These are phyloP conservation scores for Synanthedon myopaeformis DNA, from an alignment of 2,888 invertebrate species.

Conservation along the genomic window DNA sequence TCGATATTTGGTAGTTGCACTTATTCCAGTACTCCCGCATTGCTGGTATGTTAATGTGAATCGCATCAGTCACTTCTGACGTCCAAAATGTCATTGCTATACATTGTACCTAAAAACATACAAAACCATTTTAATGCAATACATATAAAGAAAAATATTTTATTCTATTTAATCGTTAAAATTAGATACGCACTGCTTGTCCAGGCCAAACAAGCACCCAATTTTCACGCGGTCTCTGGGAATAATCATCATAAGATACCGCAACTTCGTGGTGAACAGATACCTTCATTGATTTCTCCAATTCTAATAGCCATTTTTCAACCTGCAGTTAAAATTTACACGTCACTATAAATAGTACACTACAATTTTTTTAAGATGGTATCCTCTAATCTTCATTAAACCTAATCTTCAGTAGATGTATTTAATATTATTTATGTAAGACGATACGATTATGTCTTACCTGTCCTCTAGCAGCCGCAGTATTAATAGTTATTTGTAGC, in stretches of 20 bases:
- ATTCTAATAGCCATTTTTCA: slow-evolving; percentile 93
- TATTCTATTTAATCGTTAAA: not conserved
- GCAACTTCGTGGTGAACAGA: slow-evolving; percentile 81
- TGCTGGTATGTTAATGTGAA: slow-evolving; percentile 68
- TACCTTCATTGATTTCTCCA: slow-evolving; percentile 88
- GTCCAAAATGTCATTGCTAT: slow-evolving; percentile 93
- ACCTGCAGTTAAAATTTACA: slow-evolving; percentile 43
- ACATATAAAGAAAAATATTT: not conserved
- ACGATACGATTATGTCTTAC: slow-evolving; percentile 33
- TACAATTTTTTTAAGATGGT: not conserved
- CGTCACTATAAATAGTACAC: too few relatives aligned
- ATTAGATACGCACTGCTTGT: slow-evolving; percentile 73
- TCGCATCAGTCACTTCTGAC: slow-evolving; percentile 83
- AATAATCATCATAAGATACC: slow-evolving; percentile 79
- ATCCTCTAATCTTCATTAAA: too few relatives aligned
- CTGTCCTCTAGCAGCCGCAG: slow-evolving; percentile 89
- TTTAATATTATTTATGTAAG: not conserved
- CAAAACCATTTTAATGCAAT: not conserved
- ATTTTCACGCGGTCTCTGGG: slow-evolving; percentile 70
- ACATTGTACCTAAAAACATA: slow-evolving; percentile 73
- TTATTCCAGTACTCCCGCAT: slow-evolving; percentile 75
- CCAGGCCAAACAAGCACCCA: slow-evolving; percentile 96
- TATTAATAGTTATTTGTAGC: slow-evolving; percentile 83
- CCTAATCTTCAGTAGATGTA: not conserved
- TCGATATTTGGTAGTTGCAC: slow-evolving; percentile 82